These are phyloP conservation scores for Clupea harengus DNA, from an alignment of 2,113 vertebrate species.

Conservation along the genomic window DNA sequence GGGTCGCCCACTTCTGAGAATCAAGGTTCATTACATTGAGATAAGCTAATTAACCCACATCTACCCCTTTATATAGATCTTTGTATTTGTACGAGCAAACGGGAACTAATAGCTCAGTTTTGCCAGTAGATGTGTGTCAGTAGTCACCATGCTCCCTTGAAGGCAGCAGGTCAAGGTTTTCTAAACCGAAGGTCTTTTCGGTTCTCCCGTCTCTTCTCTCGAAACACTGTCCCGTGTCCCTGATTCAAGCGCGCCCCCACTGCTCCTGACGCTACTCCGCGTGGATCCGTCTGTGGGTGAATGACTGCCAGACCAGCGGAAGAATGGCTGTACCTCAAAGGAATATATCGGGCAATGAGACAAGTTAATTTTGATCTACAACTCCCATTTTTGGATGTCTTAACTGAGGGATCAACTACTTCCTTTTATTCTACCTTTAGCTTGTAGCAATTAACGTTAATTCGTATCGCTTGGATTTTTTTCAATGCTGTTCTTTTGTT, in stretches of 20 bases:
- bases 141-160: neutral
- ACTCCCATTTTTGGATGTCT: neutral
- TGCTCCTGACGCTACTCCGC: constrained; percentile 4
- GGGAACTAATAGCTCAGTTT: neutral
- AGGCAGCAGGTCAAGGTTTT: neutral
- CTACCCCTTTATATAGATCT: neutral
- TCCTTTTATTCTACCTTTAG: neutral
- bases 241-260: constrained; percentile 55
- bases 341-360: neutral
- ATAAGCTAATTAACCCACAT: constrained; percentile 15
- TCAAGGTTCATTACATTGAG: neutral
- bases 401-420: neutral
- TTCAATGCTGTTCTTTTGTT: constrained; percentile 55
- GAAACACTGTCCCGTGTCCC: constrained; percentile 36
- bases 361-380: neutral
- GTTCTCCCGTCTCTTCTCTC: neutral
- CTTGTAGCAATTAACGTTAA: neutral
- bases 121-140: neutral
- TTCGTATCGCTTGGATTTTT: neutral
- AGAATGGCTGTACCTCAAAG: constrained; percentile 32
- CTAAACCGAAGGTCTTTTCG: neutral
- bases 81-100: neutral
- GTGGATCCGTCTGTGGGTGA: constrained; percentile 19
- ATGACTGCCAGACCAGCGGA: constrained; percentile 24
- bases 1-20: neutral